Evolutionary conservation across 1,140 invertebrate genomes (phyloP).

Genomic region (Dolichoris vasculosae): DNA sequence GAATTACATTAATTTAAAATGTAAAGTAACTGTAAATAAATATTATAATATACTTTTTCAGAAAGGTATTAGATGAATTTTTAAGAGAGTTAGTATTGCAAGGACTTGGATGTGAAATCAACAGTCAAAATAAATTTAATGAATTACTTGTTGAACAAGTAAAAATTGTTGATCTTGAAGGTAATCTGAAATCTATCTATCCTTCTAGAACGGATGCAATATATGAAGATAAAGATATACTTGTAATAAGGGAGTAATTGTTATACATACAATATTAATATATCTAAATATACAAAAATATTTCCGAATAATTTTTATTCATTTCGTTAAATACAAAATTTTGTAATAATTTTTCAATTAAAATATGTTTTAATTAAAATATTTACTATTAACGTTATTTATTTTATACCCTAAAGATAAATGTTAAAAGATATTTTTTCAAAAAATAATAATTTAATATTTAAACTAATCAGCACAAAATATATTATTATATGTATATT

Average conservation of each 20-base stretch:
- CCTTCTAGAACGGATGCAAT: conserved; percentile 84
- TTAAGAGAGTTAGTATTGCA: conserved; percentile 79
- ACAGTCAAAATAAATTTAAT: conserved; percentile 56
- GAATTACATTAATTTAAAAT: background rate
- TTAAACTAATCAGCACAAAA: background rate
- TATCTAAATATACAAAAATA: conserved; percentile 39
- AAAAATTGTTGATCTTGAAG: conserved; percentile 81
- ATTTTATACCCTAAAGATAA: background rate
- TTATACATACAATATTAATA: conserved; percentile 36
- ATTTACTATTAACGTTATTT: conserved; percentile 1
- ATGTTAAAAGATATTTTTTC: too few species aligned
- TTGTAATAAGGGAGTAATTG: conserved; percentile 65
- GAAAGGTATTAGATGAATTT: conserved; percentile 80
- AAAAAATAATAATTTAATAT: too few species aligned
- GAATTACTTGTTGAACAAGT: conserved; percentile 80
- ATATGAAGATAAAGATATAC: conserved; percentile 71
- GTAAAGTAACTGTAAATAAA: background rate
- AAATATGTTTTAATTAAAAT: conserved; percentile 32
- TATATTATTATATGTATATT: background rate
- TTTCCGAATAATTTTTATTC: conserved; percentile 40
- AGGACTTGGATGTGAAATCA: conserved; percentile 69
- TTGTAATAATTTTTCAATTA: conserved; percentile 29
- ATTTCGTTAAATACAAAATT: background rate
- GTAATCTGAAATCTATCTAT: conserved; percentile 83
- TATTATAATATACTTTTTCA: conserved; percentile 48